Evolutionary conservation across 64 coral and sea anemone species (phyloP).

Genomic region (Hydrozoanthus tunicans): DNA sequence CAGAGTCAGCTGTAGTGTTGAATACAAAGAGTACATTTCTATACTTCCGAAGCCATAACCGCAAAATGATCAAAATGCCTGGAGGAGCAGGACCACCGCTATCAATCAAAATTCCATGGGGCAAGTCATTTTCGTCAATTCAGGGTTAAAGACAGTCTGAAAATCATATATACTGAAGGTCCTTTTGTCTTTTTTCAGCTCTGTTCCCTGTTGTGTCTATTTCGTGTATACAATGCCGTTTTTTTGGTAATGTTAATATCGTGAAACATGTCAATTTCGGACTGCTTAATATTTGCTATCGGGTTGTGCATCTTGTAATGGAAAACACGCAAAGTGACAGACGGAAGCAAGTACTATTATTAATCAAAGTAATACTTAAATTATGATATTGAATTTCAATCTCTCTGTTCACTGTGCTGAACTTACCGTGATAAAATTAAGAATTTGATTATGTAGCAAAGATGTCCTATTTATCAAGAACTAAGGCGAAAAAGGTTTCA

Average conservation of each 20-base stretch:
- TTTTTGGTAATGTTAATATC: no score
- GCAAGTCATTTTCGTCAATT: background rate
- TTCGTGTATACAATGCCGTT: no score
- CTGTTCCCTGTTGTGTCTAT: no score
- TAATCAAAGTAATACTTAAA: background rate
- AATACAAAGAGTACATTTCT: background rate
- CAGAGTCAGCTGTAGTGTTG: no score
- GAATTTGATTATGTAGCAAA: background rate
- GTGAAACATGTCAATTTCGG: no score
- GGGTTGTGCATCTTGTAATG: no score
- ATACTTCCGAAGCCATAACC: background rate
- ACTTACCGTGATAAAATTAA: background rate
- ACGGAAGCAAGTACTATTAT: background rate
- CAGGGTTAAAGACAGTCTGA: background rate
- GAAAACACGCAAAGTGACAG: no score
- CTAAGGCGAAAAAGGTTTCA: constrained; percentile 18
- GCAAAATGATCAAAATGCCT: background rate
- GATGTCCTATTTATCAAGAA: background rate
- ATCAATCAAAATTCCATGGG: background rate
- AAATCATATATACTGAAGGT: background rate
- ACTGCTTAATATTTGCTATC: no score
- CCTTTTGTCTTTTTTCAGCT: background rate
- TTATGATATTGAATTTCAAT: background rate
- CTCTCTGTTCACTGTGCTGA: background rate
- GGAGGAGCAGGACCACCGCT: background rate